These are phyloP conservation scores for Protonibea diacanthus DNA, from an alignment of 2,797 vertebrate species.

Conservation along the genomic window DNA sequence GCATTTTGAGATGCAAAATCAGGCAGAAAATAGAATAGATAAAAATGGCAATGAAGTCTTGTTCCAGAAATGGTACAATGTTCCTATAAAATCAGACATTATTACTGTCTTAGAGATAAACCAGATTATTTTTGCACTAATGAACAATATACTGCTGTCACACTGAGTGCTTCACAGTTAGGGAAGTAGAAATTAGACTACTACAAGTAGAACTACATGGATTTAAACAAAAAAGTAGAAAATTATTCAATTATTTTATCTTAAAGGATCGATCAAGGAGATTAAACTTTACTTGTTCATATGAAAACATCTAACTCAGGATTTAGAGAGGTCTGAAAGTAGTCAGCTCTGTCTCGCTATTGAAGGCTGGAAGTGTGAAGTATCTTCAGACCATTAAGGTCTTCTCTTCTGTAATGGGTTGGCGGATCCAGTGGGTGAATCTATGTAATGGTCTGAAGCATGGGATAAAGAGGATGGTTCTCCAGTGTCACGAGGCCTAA, in stretches of 20 bases:
- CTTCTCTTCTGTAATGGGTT: constrained; percentile 72
- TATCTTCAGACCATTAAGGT: constrained; percentile 75
- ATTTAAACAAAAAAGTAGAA: constrained; percentile 32
- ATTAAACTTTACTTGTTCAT: constrained; percentile 31
- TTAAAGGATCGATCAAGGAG: constrained; percentile 15
- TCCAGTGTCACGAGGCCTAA: constrained; percentile 83
- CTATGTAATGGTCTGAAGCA: constrained; percentile 77
- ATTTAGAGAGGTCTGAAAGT: constrained; percentile 37
- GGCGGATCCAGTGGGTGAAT: constrained; percentile 76
- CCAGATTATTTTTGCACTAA: constrained; percentile 56
- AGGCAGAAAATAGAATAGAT: constrained; percentile 68
- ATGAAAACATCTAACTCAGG: constrained; percentile 31
- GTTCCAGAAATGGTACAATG: constrained; percentile 55
- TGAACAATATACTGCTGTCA: constrained; percentile 44
- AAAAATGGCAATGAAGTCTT: constrained; percentile 65
- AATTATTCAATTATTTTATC: constrained; percentile 21
- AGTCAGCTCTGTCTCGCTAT: constrained; percentile 18
- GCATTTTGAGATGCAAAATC: constrained; percentile 64
- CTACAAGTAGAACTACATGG: constrained; percentile 13
- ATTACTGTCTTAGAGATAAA: constrained; percentile 56
- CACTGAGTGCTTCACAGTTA: constrained; percentile 34
- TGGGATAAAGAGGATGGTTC: constrained; percentile 79
- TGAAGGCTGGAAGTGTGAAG: constrained; percentile 65
- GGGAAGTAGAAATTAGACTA: constrained; percentile 42
- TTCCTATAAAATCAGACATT: constrained; percentile 58